phyloP scores from a whole-genome alignment of 64 coral and sea anemone species.

The Stichodactyla helianthus region DNA sequence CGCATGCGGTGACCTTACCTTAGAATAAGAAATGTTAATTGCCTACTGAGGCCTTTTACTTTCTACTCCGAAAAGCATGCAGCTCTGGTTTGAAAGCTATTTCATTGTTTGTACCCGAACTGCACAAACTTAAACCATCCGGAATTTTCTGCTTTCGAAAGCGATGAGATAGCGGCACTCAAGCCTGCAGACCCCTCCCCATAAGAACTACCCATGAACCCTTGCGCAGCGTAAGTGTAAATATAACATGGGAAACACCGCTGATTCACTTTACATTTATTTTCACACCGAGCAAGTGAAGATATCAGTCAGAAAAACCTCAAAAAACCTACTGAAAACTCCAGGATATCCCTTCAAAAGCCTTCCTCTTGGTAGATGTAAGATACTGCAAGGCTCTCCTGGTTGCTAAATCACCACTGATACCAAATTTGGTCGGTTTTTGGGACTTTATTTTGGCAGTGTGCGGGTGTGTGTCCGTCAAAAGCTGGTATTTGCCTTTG shows the following conservation, averaged over 20 bases:
- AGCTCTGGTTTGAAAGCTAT: no score
- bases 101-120: neutral
- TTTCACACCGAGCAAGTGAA: neutral
- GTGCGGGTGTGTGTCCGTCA: neutral
- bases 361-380: neutral
- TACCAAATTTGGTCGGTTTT: neutral
- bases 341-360: neutral
- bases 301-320: neutral
- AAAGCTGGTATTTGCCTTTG: slow-evolving; percentile 21
- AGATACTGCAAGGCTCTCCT: neutral
- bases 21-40: no score
- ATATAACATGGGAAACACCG: slow-evolving; percentile 21
- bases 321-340: neutral
- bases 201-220: neutral
- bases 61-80: no score
- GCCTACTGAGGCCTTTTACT: no score
- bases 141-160: neutral
- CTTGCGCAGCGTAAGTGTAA: neutral
- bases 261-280: neutral
- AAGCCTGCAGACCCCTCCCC: neutral
- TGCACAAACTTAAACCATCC: neutral
- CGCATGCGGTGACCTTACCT: no score
- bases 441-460: neutral
- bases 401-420: neutral
- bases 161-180: neutral